Conservation (phyloP, 2,113 vertebrate genomes). For the Sus scrofa region T2T-Sscrofa CM000820.6:59366501-59367000, state of each 20-base stretch:
- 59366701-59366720: background rate
- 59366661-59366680: background rate
- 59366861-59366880: conserved; percentile 19
- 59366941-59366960: background rate
- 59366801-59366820: background rate
- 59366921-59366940: background rate
- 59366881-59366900: conserved; percentile 34
- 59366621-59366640: background rate
- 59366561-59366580: too few species aligned
- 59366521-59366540: too few species aligned
- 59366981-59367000: background rate
- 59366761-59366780: background rate
- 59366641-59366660: background rate
- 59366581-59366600: background rate
- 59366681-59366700: background rate
- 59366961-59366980: background rate
- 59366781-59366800: background rate
- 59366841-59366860: background rate
- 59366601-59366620: background rate
- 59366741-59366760: background rate
- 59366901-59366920: background rate
- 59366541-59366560: too few species aligned
- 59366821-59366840: background rate
- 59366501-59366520: too few species aligned
- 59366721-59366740: background rate